A percentile compares a stretch with the other conserved stretches of the same genome.
phyloP scores from a whole-genome alignment of 1,140 invertebrate genomes.

The Delia radicum region DNA sequence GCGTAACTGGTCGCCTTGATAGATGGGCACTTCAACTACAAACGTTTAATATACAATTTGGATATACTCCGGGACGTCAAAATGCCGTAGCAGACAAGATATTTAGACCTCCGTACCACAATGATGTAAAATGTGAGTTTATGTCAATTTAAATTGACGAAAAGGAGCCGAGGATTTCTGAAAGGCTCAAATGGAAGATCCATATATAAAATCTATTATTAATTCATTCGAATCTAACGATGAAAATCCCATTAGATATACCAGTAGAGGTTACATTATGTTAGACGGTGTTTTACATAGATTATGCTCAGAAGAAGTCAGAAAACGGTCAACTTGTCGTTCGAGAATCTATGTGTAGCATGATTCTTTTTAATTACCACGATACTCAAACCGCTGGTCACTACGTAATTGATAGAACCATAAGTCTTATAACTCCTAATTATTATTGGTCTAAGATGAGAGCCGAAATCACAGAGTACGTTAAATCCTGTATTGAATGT shows the following conservation, averaged over 20 bases:
- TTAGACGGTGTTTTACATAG: constrained; percentile 36
- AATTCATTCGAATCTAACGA: not conserved
- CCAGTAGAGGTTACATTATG: too few species aligned
- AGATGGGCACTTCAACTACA: constrained; percentile 58
- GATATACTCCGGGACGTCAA: not conserved
- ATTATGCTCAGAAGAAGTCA: constrained; percentile 31
- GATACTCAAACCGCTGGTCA: constrained; percentile 31
- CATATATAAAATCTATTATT: not conserved
- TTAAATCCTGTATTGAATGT: constrained; percentile 33
- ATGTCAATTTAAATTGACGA: not conserved
- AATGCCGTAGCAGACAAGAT: not conserved
- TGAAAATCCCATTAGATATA: constrained; percentile 29
- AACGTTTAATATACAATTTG: constrained; percentile 25
- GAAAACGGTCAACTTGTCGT: constrained; percentile 35
- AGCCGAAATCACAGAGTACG: constrained; percentile 27
- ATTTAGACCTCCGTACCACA: not conserved
- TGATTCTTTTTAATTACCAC: too few species aligned
- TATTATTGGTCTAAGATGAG: constrained; percentile 48
- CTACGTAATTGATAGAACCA: constrained; percentile 28
- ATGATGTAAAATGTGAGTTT: not conserved
- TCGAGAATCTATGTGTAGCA: too few species aligned
- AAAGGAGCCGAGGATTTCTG: not conserved
- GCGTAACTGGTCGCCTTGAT: constrained; percentile 49
- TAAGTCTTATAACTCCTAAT: not conserved
- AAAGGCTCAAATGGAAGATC: not conserved